Evolutionary conservation across 2,888 invertebrate species (phyloP).

Genomic region (Andrena minutula): DNA sequence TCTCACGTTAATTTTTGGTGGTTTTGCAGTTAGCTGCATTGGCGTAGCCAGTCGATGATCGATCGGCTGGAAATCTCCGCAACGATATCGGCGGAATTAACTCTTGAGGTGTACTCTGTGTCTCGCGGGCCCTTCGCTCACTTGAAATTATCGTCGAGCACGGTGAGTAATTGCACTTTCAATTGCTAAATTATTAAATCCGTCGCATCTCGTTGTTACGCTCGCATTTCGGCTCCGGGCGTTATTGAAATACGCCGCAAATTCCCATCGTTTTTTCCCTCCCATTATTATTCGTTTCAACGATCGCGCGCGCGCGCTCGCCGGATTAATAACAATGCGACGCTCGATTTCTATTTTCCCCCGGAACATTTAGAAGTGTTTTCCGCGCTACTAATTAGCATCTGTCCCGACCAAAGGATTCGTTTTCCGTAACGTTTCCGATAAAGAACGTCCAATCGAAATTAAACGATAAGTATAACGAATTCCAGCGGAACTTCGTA

Average conservation of each 20-base stretch:
- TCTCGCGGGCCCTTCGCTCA: slow-evolving; percentile 64
- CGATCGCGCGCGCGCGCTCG: not conserved
- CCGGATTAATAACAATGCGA: slow-evolving; percentile 12
- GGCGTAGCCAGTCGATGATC: slow-evolving; percentile 54
- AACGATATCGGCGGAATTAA: slow-evolving; percentile 57
- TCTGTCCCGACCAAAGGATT: not conserved
- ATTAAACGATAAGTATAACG: not conserved
- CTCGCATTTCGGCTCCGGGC: slow-evolving; percentile 14
- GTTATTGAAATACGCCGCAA: slow-evolving; percentile 39
- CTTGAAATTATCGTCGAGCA: slow-evolving; percentile 64
- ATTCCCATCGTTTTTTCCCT: not conserved
- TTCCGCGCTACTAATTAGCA: slow-evolving; percentile 14
- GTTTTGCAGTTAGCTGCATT: slow-evolving; percentile 51
- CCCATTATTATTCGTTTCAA: not conserved
- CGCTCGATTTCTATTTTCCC: not conserved
- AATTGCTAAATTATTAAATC: slow-evolving; percentile 63
- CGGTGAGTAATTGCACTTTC: slow-evolving; percentile 71
- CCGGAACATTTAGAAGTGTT: not conserved
- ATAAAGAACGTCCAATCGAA: not conserved
- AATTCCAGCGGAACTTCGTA: not conserved
- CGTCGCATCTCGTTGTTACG: slow-evolving; percentile 44
- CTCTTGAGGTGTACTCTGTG: slow-evolving; percentile 57
- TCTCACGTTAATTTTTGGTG: slow-evolving; percentile 54
- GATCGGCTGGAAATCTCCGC: slow-evolving; percentile 63
- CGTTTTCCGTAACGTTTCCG: not conserved